Percentiles rank a stretch among this genome's conserved stretches.
Conservation (phyloP, 2,888 invertebrate genomes). For the Charanyca ferruginea region DNA sequence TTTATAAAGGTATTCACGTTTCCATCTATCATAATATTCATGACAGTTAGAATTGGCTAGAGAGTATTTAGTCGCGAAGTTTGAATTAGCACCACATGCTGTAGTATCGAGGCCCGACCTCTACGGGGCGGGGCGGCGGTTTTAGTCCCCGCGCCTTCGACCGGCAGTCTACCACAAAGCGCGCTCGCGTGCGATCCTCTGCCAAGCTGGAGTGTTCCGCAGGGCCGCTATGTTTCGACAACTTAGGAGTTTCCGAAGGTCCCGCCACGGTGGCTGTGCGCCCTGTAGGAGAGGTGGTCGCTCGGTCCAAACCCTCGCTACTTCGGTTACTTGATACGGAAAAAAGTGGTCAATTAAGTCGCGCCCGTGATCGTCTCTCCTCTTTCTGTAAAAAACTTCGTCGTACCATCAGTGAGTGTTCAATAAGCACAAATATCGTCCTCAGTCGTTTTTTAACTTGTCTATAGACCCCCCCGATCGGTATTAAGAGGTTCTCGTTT, state of each 20-base stretch:
- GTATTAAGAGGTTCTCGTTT: slow-evolving; percentile 35
- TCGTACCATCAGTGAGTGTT: slow-evolving; percentile 89
- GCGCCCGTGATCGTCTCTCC: slow-evolving; percentile 86
- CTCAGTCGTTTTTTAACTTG: slow-evolving; percentile 37
- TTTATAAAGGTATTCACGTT: slow-evolving; percentile 27
- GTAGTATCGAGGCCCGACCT: slow-evolving; percentile 73
- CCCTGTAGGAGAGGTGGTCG: slow-evolving; percentile 83
- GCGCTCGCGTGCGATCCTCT: slow-evolving; percentile 87
- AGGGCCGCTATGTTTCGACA: slow-evolving; percentile 90
- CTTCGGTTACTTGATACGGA: slow-evolving; percentile 86
- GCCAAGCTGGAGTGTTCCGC: slow-evolving; percentile 88
- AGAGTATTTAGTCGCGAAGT: slow-evolving; percentile 73
- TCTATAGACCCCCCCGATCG: slow-evolving; percentile 27
- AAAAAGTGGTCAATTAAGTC: slow-evolving; percentile 85
- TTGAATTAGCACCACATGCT: slow-evolving; percentile 80
- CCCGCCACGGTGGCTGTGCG: slow-evolving; percentile 77
- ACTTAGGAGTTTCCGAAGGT: slow-evolving; percentile 85
- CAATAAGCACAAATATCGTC: slow-evolving; percentile 38
- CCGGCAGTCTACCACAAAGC: slow-evolving; percentile 85
- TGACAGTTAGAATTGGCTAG: slow-evolving; percentile 55
- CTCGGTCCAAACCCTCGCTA: slow-evolving; percentile 86
- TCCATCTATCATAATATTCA: slow-evolving; percentile 46
- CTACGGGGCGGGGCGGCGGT: slow-evolving; percentile 74
- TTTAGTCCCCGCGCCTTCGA: slow-evolving; percentile 69
- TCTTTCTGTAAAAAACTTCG: slow-evolving; percentile 89